These are phyloP conservation scores for Ianthella basta DNA, from an alignment of 37 sponge, comb jelly and placozoan genomes.

Conservation along the genomic window DNA sequence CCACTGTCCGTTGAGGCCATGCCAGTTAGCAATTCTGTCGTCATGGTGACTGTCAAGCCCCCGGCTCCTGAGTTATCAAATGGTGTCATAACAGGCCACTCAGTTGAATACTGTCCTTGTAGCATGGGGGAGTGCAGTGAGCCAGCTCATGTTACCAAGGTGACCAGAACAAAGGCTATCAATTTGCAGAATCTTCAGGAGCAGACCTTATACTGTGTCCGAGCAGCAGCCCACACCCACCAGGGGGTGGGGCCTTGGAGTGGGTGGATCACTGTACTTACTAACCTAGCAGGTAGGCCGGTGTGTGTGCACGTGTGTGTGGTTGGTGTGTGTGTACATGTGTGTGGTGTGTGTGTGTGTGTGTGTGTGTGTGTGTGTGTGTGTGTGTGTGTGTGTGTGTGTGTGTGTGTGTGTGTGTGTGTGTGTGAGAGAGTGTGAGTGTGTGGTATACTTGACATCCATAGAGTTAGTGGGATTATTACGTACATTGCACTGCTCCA, in stretches of 20 bases:
- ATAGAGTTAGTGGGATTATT: no score
- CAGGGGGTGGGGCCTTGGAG: constrained; percentile 23
- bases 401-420: no score
- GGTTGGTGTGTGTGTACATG: no score
- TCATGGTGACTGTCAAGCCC: neutral
- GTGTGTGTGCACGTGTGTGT: constrained; percentile 31
- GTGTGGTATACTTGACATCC: no score
- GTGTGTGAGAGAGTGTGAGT: no score
- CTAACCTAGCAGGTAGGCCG: constrained; percentile 13
- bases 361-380: no score
- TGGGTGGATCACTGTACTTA: neutral
- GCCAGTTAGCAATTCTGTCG: neutral
- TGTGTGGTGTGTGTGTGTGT: no score
- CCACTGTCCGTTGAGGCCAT: neutral
- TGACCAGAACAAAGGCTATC: neutral
- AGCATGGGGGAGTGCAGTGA: neutral
- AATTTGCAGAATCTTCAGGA: neutral
- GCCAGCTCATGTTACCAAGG: neutral
- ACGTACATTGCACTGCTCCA: no score
- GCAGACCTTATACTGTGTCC: constrained; percentile 20
- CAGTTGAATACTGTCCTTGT: constrained; percentile 2
- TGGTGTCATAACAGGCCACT: neutral
- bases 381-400: no score
- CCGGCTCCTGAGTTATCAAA: neutral
- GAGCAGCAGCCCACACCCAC: constrained; percentile 14